Evolutionary conservation across 92 coral and sea anemone genomes (phyloP).

Genomic region (Phenganax subtilis): DNA sequence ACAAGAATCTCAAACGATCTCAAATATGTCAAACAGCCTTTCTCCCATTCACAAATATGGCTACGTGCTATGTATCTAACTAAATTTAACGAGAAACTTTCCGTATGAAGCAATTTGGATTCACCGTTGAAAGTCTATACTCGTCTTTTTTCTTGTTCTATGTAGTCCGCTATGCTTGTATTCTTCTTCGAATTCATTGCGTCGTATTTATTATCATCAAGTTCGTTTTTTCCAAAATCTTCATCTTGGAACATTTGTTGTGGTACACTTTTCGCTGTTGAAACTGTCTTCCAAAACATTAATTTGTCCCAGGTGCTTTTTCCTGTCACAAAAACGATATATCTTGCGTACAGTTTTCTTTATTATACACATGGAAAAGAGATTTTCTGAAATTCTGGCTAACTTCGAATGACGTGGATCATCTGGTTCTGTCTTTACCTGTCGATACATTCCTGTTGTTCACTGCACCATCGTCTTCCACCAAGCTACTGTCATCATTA

Average conservation of each 20-base stretch:
- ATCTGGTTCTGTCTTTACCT: not conserved
- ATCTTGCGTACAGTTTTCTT: not conserved
- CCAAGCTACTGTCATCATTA: not conserved
- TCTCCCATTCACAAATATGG: no score
- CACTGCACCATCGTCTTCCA: not conserved
- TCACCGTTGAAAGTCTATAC: no score
- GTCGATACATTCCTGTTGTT: not conserved
- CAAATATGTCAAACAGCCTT: no score
- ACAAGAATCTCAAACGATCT: no score
- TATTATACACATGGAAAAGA: not conserved
- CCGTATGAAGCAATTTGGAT: no score
- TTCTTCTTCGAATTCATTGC: not conserved
- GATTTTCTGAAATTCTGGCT: not conserved
- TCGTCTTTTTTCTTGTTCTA: no score
- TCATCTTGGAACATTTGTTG: not conserved
- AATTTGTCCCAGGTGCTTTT: slow-evolving; percentile 13
- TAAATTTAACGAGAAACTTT: no score
- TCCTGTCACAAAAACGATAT: not conserved
- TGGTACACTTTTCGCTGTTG: not conserved
- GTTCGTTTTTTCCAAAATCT: no score
- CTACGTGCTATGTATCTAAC: no score
- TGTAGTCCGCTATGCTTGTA: not conserved
- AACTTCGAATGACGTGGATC: no score
- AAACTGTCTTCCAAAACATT: slow-evolving; percentile 23
- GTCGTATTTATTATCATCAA: not conserved